Conservation (phyloP, 2,797 vertebrate genomes). For the Gymnocypris eckloni region DNA sequence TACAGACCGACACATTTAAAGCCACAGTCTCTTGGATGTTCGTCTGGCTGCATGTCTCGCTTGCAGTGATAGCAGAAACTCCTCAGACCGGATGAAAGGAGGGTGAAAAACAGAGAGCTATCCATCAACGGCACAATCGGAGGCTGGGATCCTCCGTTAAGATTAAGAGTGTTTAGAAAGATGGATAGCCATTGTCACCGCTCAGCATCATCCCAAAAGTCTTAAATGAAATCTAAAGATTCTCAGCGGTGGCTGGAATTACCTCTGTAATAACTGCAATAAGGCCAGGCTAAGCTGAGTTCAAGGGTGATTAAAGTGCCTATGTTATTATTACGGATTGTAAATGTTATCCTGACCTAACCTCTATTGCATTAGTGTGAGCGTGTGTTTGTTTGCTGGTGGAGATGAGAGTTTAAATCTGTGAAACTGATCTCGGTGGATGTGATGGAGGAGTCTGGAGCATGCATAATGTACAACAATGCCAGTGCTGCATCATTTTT, state of each 20-base stretch:
- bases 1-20: conserved; percentile 54
- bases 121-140: conserved; percentile 80
- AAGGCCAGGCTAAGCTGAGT: conserved; percentile 63
- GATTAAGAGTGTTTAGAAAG: conserved; percentile 84
- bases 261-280: conserved; percentile 67
- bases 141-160: conserved; percentile 81
- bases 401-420: conserved; percentile 24
- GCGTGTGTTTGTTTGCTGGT: conserved; percentile 28
- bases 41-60: conserved; percentile 51
- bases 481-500: conserved; percentile 28
- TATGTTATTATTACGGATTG: conserved; percentile 64
- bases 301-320: conserved; percentile 67
- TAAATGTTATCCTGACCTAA: conserved; percentile 65
- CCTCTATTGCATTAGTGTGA: conserved; percentile 42
- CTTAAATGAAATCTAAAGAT: conserved; percentile 79
- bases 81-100: conserved; percentile 64
- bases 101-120: conserved; percentile 69
- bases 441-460: conserved; percentile 27
- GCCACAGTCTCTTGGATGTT: conserved; percentile 60
- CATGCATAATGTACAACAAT: conserved; percentile 42
- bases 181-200: conserved; percentile 80
- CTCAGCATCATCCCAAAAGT: conserved; percentile 77
- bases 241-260: conserved; percentile 82
- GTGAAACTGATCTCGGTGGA: conserved; percentile 42
- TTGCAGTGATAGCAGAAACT: conserved; percentile 68